Evolutionary conservation across 2,797 vertebrate genomes (phyloP).

Genomic region (Carcharodon carcharias): DNA sequence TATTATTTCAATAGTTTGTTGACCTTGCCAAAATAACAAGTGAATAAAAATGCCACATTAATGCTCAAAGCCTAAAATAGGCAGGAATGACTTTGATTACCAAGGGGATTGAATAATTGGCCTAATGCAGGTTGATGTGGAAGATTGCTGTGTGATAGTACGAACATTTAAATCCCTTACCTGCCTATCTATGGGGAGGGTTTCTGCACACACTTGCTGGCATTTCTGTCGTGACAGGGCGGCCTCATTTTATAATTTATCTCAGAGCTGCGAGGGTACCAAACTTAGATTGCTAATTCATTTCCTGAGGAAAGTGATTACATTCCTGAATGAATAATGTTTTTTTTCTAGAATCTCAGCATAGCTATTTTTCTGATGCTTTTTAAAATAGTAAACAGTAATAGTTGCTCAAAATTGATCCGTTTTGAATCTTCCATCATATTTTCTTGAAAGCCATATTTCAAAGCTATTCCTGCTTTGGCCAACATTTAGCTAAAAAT

Average conservation of each 20-base stretch:
- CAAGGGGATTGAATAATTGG: slow-evolving; percentile 15
- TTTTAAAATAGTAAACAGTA: neutral
- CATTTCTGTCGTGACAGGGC: neutral
- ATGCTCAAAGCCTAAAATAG: neutral
- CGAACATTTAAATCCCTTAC: neutral
- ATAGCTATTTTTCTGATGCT: neutral
- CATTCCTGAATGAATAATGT: neutral
- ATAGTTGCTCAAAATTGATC: neutral
- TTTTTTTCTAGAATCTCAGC: neutral
- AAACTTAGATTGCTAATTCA: neutral
- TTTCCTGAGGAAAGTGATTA: neutral
- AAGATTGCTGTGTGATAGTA: neutral
- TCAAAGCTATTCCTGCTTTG: neutral
- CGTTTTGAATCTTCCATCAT: neutral
- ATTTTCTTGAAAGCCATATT: neutral
- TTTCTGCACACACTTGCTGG: neutral
- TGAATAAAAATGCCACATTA: neutral
- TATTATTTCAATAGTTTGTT: neutral
- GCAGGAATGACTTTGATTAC: neutral
- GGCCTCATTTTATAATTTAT: neutral
- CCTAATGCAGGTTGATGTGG: neutral
- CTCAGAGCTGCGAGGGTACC: neutral
- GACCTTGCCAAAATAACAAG: slow-evolving; percentile 3
- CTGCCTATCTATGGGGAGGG: neutral
- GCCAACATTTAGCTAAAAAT: neutral